Conservation (phyloP, 2,888 invertebrate species). For the Julus scanicus region DNA sequence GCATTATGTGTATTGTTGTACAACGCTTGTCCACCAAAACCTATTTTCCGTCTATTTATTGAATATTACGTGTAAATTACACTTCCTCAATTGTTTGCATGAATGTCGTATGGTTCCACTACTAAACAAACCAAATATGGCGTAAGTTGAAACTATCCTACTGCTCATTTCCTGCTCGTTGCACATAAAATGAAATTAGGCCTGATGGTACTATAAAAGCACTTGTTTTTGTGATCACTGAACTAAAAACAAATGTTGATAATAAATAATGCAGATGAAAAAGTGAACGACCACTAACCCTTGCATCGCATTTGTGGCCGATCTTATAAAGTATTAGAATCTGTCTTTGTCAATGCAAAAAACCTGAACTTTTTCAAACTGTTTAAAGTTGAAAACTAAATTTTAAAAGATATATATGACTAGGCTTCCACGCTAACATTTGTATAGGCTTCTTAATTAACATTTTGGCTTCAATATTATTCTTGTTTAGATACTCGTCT, state of each 20-base stretch:
- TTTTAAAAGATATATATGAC: no score
- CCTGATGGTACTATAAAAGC: conserved; percentile 18
- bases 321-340: neutral
- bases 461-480: neutral
- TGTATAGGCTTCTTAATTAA: neutral
- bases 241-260: neutral
- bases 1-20: neutral
- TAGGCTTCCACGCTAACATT: neutral
- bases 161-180: conserved; percentile 20
- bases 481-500: neutral
- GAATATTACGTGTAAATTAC: neutral
- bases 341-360: no score
- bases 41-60: neutral
- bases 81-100: neutral
- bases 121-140: neutral
- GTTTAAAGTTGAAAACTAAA: no score
- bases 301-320: neutral
- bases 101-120: neutral
- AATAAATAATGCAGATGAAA: conserved; percentile 23
- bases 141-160: neutral
- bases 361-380: no score
- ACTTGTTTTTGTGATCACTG: conserved; percentile 10
- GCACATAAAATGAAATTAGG: conserved; percentile 26
- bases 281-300: conserved; percentile 14
- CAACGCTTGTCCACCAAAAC: neutral